phyloP scores from a whole-genome alignment of 2,113 vertebrate species.

The Athene noctua region DNA sequence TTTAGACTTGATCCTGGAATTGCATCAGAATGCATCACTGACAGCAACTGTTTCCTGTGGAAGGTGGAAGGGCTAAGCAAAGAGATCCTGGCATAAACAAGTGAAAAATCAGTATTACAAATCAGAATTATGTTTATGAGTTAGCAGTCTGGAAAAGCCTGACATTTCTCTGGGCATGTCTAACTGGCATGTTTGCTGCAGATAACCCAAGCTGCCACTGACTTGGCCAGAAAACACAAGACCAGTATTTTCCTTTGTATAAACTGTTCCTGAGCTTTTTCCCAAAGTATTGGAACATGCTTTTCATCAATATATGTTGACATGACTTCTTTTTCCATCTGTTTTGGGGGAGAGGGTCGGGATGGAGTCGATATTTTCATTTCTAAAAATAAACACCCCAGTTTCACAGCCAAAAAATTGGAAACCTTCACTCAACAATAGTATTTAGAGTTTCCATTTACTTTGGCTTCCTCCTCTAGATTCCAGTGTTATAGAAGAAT shows the following conservation, averaged over 20 bases:
- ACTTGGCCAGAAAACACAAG: neutral
- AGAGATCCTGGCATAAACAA: neutral
- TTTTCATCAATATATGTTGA: slow-evolving; percentile 31
- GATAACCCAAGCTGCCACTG: slow-evolving; percentile 14
- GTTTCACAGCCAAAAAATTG: neutral
- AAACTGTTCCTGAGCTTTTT: neutral
- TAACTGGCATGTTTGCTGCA: neutral
- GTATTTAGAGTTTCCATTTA: neutral
- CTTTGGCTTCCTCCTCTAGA: neutral
- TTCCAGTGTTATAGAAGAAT: neutral
- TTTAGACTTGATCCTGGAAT: neutral
- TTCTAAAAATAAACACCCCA: slow-evolving; percentile 36
- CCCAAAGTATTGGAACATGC: neutral
- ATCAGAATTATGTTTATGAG: neutral
- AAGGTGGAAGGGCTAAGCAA: neutral
- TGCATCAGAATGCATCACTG: neutral
- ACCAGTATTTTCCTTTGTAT: slow-evolving; percentile 3
- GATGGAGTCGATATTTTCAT: slow-evolving; percentile 2
- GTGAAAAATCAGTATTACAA: neutral
- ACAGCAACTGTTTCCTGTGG: neutral
- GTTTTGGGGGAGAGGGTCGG: neutral
- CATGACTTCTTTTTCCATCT: slow-evolving; percentile 18
- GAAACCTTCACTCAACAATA: slow-evolving; percentile 15
- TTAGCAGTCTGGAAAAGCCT: neutral
- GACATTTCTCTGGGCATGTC: neutral